phyloP scores from a whole-genome alignment of 2,888 invertebrate species.

The Synergus itoensis region DNA sequence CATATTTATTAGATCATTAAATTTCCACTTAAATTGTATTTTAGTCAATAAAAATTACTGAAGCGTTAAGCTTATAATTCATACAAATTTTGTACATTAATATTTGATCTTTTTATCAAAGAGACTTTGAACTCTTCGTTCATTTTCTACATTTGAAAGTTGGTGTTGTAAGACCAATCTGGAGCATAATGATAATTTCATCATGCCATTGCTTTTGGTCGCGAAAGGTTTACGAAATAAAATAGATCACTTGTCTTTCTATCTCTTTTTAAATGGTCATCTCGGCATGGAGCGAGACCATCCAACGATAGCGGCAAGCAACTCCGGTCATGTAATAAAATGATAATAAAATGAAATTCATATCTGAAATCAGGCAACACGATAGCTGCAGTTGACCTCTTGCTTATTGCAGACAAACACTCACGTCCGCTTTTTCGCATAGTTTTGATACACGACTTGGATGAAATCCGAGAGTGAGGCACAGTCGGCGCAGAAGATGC shows the following conservation, averaged over 20 bases:
- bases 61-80: too few species aligned
- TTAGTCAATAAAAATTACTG: neutral
- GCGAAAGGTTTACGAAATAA: constrained; percentile 58
- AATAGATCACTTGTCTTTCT: constrained; percentile 51
- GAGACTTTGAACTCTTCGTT: neutral
- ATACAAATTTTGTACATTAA: neutral
- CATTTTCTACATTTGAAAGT: neutral
- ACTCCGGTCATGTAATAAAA: constrained; percentile 69
- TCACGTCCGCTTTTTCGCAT: constrained; percentile 59
- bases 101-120: neutral
- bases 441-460: constrained; percentile 67
- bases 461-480: constrained; percentile 61
- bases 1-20: neutral
- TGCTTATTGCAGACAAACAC: constrained; percentile 62
- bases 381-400: constrained; percentile 69
- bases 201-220: constrained; percentile 10
- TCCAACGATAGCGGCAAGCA: constrained; percentile 67
- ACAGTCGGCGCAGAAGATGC: constrained; percentile 44
- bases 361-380: constrained; percentile 70
- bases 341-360: constrained; percentile 72
- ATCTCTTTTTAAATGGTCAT: constrained; percentile 42
- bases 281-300: constrained; percentile 62
- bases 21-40: neutral
- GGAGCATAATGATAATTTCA: neutral
- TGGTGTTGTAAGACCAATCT: neutral